phyloP scores from a whole-genome alignment of 2,888 invertebrate species.

The Dorcus hopei region DNA sequence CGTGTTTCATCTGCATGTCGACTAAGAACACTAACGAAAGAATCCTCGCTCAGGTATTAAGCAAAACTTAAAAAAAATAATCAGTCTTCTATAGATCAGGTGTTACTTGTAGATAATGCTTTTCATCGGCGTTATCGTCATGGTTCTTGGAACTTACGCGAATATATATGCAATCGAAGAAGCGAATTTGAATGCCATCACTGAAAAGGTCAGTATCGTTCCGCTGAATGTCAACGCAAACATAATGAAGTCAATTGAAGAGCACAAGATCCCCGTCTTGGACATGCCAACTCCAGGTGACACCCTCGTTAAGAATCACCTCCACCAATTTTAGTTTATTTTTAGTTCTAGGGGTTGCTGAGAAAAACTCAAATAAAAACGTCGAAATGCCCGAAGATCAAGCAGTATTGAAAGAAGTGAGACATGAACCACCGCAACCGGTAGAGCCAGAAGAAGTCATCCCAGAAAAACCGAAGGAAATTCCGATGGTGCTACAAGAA shows the following conservation, averaged over 20 bases:
- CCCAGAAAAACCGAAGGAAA: constrained; percentile 26
- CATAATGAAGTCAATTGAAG: background rate
- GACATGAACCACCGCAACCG: constrained; percentile 47
- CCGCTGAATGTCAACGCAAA: background rate
- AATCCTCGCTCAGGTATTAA: constrained; percentile 70
- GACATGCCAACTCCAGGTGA: constrained; percentile 11
- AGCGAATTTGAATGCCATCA: constrained; percentile 45
- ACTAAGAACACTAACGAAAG: constrained; percentile 82
- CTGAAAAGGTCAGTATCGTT: constrained; percentile 3
- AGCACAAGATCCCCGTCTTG: constrained; percentile 1
- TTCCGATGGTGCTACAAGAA: constrained; percentile 40
- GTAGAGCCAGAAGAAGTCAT: constrained; percentile 40
- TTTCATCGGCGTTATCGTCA: constrained; percentile 77
- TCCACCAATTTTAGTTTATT: too few relatives aligned
- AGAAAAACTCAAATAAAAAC: too few relatives aligned
- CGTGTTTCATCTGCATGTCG: constrained; percentile 82
- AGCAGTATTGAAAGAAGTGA: constrained; percentile 36
- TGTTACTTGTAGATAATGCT: constrained; percentile 64
- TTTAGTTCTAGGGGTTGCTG: too few relatives aligned
- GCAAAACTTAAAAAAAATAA: background rate
- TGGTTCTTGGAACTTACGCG: constrained; percentile 88
- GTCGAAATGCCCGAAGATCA: background rate
- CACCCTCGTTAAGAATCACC: background rate
- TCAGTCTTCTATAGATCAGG: background rate
- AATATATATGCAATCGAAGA: constrained; percentile 75